A percentile compares a stretch with the other conserved stretches of the same genome.
Evolutionary conservation across 2,113 vertebrate genomes (phyloP).

Genomic region (Rhombomys opimus): DNA sequence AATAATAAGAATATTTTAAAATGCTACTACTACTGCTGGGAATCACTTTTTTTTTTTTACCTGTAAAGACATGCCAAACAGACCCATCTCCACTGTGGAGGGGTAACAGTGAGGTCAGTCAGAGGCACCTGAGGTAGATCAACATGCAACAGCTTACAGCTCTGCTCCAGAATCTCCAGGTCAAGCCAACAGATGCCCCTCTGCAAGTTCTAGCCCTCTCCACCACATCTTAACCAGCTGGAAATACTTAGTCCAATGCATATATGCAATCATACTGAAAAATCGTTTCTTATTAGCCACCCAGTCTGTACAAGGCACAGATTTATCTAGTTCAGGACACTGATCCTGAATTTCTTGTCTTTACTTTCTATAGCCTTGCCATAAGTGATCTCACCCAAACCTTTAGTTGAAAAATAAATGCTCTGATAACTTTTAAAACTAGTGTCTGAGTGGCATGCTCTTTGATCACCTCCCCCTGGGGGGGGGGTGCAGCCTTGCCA

Average conservation of each 20-base stretch:
- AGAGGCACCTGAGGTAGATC: neutral
- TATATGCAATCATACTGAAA: neutral
- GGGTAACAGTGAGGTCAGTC: neutral
- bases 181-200: neutral
- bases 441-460: neutral
- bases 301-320: neutral
- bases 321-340: neutral
- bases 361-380: neutral
- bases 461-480: too few species aligned
- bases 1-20: neutral
- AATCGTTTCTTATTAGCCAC: neutral
- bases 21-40: neutral
- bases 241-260: neutral
- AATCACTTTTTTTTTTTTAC: neutral
- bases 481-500: too few species aligned
- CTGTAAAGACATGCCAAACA: neutral
- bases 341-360: neutral
- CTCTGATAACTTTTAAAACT: neutral
- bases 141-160: neutral
- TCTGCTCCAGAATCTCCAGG: neutral
- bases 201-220: neutral
- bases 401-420: neutral
- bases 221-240: neutral
- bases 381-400: neutral
- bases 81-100: neutral